A percentile compares a stretch with the other conserved stretches of the same genome.
These are phyloP conservation scores for Siderastrea siderea DNA, from an alignment of 92 coral and sea anemone species.

Conservation along the genomic window DNA sequence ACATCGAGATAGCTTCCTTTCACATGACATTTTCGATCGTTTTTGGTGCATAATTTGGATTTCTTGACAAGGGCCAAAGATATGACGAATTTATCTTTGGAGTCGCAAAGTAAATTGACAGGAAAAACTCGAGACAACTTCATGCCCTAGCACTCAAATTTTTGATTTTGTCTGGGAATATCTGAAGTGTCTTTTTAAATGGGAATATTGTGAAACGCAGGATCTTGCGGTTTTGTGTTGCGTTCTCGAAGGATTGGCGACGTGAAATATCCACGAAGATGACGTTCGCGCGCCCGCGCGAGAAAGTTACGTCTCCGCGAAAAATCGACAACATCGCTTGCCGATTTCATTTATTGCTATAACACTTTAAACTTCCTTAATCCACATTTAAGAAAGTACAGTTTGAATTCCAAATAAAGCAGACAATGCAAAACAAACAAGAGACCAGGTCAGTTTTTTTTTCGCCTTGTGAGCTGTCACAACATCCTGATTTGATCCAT, in stretches of 20 bases:
- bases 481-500: slow-evolving; percentile 92
- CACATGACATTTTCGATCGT: slow-evolving; percentile 14
- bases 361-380: slow-evolving; percentile 40
- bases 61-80: slow-evolving; percentile 34
- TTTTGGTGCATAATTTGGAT: slow-evolving; percentile 19
- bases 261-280: not conserved
- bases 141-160: slow-evolving; percentile 12
- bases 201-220: slow-evolving; percentile 5
- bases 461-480: slow-evolving; percentile 90
- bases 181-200: slow-evolving; percentile 16
- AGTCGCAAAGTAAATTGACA: slow-evolving; percentile 22
- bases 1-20: slow-evolving; percentile 12
- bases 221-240: slow-evolving; percentile 21
- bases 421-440: slow-evolving; percentile 82
- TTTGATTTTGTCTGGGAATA: slow-evolving; percentile 30
- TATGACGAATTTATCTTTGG: slow-evolving; percentile 9
- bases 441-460: slow-evolving; percentile 80
- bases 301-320: not conserved
- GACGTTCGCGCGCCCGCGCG: slow-evolving; percentile 3
- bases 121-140: slow-evolving; percentile 23
- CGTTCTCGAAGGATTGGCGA: slow-evolving; percentile 6
- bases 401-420: slow-evolving; percentile 66
- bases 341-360: slow-evolving; percentile 21
- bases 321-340: slow-evolving; percentile 14
- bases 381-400: slow-evolving; percentile 68